These are phyloP conservation scores for Lamproptera curius DNA, from an alignment of 2,888 invertebrate genomes.

Conservation along the genomic window DNA sequence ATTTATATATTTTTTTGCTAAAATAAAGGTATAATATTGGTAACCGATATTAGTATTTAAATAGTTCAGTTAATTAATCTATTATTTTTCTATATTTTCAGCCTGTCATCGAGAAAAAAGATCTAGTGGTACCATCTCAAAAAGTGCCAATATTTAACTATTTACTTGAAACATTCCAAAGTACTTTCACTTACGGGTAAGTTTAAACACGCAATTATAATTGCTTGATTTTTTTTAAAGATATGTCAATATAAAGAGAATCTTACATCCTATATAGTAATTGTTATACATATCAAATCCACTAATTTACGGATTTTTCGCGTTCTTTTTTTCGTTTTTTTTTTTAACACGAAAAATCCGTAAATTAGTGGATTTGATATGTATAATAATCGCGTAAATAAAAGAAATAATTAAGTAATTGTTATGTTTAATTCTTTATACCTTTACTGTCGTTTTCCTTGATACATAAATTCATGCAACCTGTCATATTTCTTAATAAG, in stretches of 20 bases:
- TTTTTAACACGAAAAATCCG: too few relatives aligned
- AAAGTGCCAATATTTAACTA: constrained; percentile 56
- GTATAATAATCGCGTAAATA: too few relatives aligned
- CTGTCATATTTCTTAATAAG: neutral
- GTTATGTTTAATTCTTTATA: neutral
- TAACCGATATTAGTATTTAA: too few relatives aligned
- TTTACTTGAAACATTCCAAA: constrained; percentile 54
- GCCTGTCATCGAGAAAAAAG: constrained; percentile 73
- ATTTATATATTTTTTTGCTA: too few relatives aligned
- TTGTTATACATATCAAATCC: neutral
- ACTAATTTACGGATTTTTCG: too few relatives aligned
- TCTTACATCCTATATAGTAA: neutral
- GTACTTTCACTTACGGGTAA: constrained; percentile 49
- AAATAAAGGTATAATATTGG: too few relatives aligned
- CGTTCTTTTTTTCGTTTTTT: too few relatives aligned
- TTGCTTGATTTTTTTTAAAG: neutral
- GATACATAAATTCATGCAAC: neutral
- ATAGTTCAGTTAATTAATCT: too few relatives aligned
- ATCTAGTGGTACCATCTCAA: constrained; percentile 49
- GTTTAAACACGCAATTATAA: constrained; percentile 13
- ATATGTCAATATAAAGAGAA: neutral
- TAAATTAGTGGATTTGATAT: too few relatives aligned
- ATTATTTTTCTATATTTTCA: too few relatives aligned
- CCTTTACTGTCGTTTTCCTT: neutral
- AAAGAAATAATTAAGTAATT: too few relatives aligned